phyloP scores from a whole-genome alignment of 2,797 vertebrate genomes.

The Borostomias antarcticus region DNA sequence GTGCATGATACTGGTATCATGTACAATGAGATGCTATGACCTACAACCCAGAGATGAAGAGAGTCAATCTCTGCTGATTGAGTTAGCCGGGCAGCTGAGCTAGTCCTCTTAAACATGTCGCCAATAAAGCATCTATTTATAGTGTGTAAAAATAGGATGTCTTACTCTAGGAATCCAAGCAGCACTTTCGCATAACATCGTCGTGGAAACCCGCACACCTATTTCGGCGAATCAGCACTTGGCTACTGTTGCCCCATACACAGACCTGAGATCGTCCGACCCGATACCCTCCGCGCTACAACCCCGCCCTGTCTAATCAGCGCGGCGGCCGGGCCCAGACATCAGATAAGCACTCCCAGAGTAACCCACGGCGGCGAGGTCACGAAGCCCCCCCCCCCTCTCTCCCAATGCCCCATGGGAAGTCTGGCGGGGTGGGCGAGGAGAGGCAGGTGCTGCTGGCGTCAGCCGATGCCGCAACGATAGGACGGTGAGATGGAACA shows the following conservation, averaged over 20 bases:
- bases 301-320: slow-evolving; percentile 19
- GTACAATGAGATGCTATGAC: too few species aligned
- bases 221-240: slow-evolving; percentile 57
- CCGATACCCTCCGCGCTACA: slow-evolving; percentile 45
- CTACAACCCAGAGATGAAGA: too few species aligned
- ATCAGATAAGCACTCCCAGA: slow-evolving; percentile 54
- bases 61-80: too few species aligned
- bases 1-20: too few species aligned
- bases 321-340: too few species aligned
- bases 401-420: too few species aligned
- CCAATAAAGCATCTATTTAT: background rate
- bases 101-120: too few species aligned
- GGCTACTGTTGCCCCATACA: slow-evolving; percentile 59
- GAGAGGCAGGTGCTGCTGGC: slow-evolving; percentile 17
- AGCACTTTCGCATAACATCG: slow-evolving; percentile 41
- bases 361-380: slow-evolving; percentile 49
- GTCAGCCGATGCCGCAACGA: slow-evolving; percentile 66
- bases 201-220: slow-evolving; percentile 36
- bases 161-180: slow-evolving; percentile 32
- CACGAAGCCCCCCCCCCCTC: slow-evolving; percentile 47
- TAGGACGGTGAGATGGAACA: too few species aligned
- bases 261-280: slow-evolving; percentile 42
- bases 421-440: slow-evolving; percentile 18
- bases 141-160: background rate
- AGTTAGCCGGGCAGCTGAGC: too few species aligned